Evolutionary conservation across 2,888 invertebrate genomes (phyloP).

Genomic region (Elegia similella): DNA sequence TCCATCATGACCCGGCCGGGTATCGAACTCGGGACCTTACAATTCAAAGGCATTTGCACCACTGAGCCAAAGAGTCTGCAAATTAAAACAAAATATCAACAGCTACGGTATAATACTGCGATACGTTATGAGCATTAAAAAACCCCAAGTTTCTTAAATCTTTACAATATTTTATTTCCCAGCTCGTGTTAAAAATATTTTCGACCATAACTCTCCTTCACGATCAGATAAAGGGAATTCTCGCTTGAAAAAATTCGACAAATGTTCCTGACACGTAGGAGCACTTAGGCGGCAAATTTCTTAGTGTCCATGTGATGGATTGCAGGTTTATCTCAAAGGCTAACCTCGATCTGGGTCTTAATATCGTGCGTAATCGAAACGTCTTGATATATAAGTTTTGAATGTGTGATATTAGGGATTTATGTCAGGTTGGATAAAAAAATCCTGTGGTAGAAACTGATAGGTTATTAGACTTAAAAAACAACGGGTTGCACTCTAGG

Average conservation of each 20-base stretch:
- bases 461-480: no score
- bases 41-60: no score
- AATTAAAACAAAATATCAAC: no score
- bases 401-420: background rate
- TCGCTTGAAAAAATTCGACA: background rate
- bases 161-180: background rate
- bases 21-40: no score
- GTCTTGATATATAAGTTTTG: background rate
- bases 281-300: background rate
- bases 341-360: background rate
- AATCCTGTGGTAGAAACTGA: no score
- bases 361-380: background rate
- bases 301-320: background rate
- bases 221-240: background rate
- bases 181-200: background rate
- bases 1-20: no score
- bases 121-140: no score
- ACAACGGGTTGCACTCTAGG: no score
- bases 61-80: no score
- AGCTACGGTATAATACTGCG: no score
- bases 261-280: background rate
- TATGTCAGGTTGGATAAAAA: no score
- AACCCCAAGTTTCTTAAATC: no score
- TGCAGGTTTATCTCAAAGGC: background rate
- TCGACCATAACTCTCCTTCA: background rate